Base-by-base conservation (phyloP, 2,113 vertebrate species). In the Xenopus borealis region DNA sequence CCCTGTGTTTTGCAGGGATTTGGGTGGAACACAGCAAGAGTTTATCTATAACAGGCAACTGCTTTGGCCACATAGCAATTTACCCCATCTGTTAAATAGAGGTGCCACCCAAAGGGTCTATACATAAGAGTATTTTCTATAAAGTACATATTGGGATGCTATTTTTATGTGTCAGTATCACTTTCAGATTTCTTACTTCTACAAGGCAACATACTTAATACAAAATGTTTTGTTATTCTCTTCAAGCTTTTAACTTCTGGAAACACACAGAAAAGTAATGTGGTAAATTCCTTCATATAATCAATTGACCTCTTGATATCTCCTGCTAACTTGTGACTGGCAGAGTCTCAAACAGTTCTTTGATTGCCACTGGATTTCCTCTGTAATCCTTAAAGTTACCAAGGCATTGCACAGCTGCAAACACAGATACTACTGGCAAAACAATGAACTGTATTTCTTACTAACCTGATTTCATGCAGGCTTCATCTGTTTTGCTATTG, bases 351-450 rank as follows among this genome's bases (percentile, higher is more conserved):
- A 65, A 70, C 72, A 81, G 72, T 71, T 69, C 69, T 20, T 67
- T 79, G 52, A 69, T 50, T 80, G 52, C 61, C 75, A 81, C 61
- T 46, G 44, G 18, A 77, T 78, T 79, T 66, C 72, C 40, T 65
- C 52, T 55, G 27, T 58, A 80, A 75, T 12, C 2, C 11, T 0
- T 80, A 53, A 78, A 65, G 73, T 80, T 62, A 74, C 33, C 64
- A 19, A 61, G 66, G 7, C 6, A 72, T 83, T 61, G 79, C 40
- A 75, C 0, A 33, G 4, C 76, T 61, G 10, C 61, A 81, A 52
- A 14, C 57, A 44, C 46, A 62, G 47, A 72, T 7, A 75, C 40
- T 40, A 53, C 47, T 18, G n/a, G 46, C 45, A 23, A 69, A 69
- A 55, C 66, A 62, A 52, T 68, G 7, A 13, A 20, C 23, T 47